Evolutionary conservation across 1,140 invertebrate species (phyloP).

Genomic region (Micrasema longulum): DNA sequence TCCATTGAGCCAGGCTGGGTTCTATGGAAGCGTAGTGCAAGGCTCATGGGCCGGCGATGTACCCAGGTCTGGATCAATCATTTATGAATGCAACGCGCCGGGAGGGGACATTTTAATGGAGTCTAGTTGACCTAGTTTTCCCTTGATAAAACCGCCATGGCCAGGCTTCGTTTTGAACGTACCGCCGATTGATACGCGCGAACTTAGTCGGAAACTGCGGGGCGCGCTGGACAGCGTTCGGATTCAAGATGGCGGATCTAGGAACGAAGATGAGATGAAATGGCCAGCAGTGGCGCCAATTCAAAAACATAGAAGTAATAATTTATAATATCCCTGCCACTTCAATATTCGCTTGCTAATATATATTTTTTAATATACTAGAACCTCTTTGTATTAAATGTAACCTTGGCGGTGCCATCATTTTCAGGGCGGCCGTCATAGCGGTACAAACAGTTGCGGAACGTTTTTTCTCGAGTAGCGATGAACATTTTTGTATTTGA

Average conservation of each 20-base stretch:
- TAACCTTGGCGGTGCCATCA: no score
- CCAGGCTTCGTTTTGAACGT: background rate
- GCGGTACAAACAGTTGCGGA: no score
- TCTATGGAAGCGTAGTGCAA: background rate
- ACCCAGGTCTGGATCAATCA: conserved; percentile 45
- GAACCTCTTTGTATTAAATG: no score
- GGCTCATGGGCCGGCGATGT: background rate
- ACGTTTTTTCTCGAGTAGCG: no score
- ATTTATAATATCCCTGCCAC: no score
- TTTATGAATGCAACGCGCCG: conserved; percentile 46
- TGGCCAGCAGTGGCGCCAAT: conserved; percentile 1
- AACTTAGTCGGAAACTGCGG: background rate
- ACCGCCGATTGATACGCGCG: conserved; percentile 20
- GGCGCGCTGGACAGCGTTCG: background rate
- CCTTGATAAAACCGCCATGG: background rate
- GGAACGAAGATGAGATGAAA: conserved; percentile 1
- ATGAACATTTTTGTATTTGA: no score
- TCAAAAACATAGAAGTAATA: no score
- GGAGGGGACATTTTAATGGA: conserved; percentile 4
- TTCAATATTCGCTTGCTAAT: no score
- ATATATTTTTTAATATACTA: no score
- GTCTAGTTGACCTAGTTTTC: conserved; percentile 43
- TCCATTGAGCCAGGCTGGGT: conserved; percentile 20
- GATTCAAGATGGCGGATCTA: conserved; percentile 18
- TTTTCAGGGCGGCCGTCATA: no score